Evolutionary conservation across 2,797 vertebrate species (phyloP).

Genomic region (Epinephelus malabaricus): DNA sequence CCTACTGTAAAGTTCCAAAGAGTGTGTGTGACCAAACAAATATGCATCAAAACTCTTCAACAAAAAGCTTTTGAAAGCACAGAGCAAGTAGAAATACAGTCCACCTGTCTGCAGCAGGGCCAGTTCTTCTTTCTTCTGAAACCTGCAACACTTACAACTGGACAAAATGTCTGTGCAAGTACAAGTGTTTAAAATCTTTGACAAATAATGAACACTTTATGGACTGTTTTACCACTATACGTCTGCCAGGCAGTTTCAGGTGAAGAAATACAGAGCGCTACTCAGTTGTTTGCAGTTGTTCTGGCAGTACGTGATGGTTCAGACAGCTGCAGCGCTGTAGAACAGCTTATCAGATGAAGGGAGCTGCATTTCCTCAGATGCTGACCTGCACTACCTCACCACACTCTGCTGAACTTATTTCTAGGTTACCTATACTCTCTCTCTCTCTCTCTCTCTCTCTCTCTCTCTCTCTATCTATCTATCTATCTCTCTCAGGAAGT

Average conservation of each 20-base stretch:
- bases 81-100: too few species aligned
- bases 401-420: slow-evolving; percentile 62
- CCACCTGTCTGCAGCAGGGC: background rate
- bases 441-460: slow-evolving; percentile 14
- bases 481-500: slow-evolving; percentile 83
- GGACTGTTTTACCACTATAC: background rate
- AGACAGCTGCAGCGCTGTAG: slow-evolving; percentile 44
- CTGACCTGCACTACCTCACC: slow-evolving; percentile 56
- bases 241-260: background rate
- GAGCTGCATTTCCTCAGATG: slow-evolving; percentile 58
- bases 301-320: slow-evolving; percentile 18
- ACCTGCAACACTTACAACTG: background rate
- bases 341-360: slow-evolving; percentile 69
- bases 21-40: too few species aligned
- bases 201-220: slow-evolving; percentile 1
- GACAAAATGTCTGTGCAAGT: background rate
- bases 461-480: slow-evolving; percentile 11
- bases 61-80: background rate
- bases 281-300: slow-evolving; percentile 12
- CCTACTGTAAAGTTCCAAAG: too few species aligned
- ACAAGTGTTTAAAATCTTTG: slow-evolving; percentile 2
- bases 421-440: slow-evolving; percentile 37
- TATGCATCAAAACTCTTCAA: background rate
- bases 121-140: background rate
- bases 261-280: slow-evolving; percentile 3